Evolutionary conservation across 2,113 vertebrate species (phyloP), one percentile per base, ranked within the genome.

Genomic region (Gasterosteus aculeatus): DNA sequence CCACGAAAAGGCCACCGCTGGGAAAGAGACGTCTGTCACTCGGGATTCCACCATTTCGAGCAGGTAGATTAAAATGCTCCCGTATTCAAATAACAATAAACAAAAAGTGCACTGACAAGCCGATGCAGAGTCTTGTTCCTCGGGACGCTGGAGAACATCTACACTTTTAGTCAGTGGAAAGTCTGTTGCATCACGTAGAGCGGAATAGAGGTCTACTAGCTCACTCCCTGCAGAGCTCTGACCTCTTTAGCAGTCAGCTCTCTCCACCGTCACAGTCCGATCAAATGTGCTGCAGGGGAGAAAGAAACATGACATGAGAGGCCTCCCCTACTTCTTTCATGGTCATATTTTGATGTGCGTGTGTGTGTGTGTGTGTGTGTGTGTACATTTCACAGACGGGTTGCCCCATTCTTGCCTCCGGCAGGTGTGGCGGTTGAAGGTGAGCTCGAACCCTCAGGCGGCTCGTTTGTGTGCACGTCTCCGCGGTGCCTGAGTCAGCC

Each of bases 401-500:
- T 56, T 75, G 16, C 74, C 68, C 39, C 62, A 35, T 33, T 49
- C 26, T 78, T 16, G 63, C 79, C 61, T 59, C 11, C 33, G 61
- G 72, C 88, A 89, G 84, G 88, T 83, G 81, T 66, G 78, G 49
- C 16, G 26, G 56, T 29, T 35, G 44, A 56, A 75, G 65, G 70
- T 72, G 33, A 42, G 64, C 3, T 47, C 47, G 10, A 46, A 58
- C 59, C 51, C 42, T 65, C 67, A 71, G 51, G 70, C 78, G 60
- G 67, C 71, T 53, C 80, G 81, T 83, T 87, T 72, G 57, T 78
- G 73, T 76, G 72, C 60, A 62, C 65, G 5, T 60, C 76, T 58
- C 56, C 72, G 38, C 76, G 83, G 67, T 2, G 69, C 60, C 63
- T 94, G 93, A 94, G 76, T 94, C 93, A 57, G 42, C 12, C 49